Base-by-base conservation (phyloP, 1,140 invertebrate species). In the Drosophila erecta region DNA sequence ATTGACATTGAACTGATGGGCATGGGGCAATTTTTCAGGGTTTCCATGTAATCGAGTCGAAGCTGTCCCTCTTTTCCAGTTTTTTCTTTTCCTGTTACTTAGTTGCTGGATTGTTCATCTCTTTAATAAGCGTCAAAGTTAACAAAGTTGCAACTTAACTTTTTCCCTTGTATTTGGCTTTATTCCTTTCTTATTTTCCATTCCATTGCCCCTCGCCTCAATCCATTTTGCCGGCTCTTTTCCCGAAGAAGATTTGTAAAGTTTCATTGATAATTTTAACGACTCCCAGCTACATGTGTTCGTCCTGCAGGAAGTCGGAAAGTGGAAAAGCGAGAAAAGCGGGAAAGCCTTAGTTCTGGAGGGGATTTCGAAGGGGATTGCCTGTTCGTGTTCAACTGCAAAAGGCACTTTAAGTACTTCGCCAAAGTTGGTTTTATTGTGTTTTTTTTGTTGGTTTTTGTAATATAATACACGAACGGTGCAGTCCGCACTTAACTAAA, bases 221-320 rank as follows among this genome's bases (percentile, higher is more conserved):
- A 43, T 38, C 17, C 59, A 41, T 17, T 58, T 59, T 57, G 22
- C 15, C 24, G 14, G 15, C 37, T 49, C 4, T 38, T 38, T 14
- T 35, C 20, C 20, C 40, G 17, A 24, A 71, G 27, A 46, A 72
- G 60, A 71, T 75, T 86, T 86, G 83, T 87, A 86, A 86, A 86
- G 75, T 86, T 86, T 86, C 79, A 87, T 86, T 86, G 83, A 86
- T 86, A 87, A 86, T 87, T 86, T 87, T 87, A 86, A 87, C 83
- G 80, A 86, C 70, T 67, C 69, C 57, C 60, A 58, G 70, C 43
- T 67, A 81, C 62, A 80, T 69, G 73, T 76, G 69, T 64, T 37
- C 14, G 50, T 59, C 49, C 41, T 43, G 43, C 20, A 17, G 12
- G 44, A 3, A 27, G 22, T 30, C 56, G 27, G 30, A 12, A 35